These are phyloP conservation scores for Pristionchus mayeri DNA, from an alignment of 2,888 invertebrate genomes.

Conservation along the genomic window DNA sequence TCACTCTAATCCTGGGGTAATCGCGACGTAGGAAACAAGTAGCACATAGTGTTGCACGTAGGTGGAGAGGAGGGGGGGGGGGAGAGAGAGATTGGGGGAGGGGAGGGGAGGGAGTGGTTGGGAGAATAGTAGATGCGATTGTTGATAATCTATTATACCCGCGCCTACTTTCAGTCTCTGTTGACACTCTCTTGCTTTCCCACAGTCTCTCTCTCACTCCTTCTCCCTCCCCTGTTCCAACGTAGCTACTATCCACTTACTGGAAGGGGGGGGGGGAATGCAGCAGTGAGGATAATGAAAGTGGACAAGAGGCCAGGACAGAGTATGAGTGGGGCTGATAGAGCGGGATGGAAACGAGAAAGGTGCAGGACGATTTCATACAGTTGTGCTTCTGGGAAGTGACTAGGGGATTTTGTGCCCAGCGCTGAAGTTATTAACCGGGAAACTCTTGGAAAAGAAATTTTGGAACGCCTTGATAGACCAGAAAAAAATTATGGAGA, in stretches of 20 bases:
- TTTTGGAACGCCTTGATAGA: too few relatives aligned
- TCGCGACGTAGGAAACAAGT: not conserved
- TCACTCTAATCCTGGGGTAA: not conserved
- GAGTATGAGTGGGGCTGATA: not conserved
- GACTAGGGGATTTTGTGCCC: too few relatives aligned
- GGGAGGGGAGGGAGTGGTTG: too few relatives aligned
- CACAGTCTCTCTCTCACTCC: not conserved
- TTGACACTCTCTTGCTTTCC: not conserved
- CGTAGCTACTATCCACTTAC: not conserved
- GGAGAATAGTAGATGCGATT: not conserved
- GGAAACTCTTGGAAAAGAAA: too few relatives aligned
- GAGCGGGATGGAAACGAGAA: too few relatives aligned
- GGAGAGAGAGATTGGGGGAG: not conserved
- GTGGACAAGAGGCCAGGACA: not conserved
- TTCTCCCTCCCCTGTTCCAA: not conserved
- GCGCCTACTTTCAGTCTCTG: not conserved
- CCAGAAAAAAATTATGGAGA: too few relatives aligned
- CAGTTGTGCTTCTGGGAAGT: too few relatives aligned
- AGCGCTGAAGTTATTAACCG: too few relatives aligned
- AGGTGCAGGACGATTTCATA: too few relatives aligned
- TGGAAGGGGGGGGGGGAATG: not conserved
- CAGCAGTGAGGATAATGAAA: not conserved
- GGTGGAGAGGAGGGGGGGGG: not conserved
- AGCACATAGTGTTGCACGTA: not conserved
- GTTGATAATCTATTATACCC: slow-evolving; percentile 15